phyloP scores from a whole-genome alignment of 1,140 invertebrate genomes.

The Ganaspis sp. region DNA sequence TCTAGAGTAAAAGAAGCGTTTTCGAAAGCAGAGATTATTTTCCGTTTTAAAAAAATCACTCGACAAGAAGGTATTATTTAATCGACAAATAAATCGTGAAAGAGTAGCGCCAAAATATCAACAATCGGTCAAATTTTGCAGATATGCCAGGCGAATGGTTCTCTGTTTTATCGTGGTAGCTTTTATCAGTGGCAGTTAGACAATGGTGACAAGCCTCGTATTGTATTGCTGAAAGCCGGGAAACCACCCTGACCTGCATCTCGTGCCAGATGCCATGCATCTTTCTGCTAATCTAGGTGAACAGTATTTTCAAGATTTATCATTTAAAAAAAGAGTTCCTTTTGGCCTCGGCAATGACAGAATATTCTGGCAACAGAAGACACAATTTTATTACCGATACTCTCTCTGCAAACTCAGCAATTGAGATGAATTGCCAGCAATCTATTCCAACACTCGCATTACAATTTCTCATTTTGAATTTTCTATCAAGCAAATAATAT shows the following conservation, averaged over 20 bases:
- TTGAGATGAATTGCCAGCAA: neutral
- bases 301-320: slow-evolving; percentile 23
- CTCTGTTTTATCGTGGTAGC: slow-evolving; percentile 10
- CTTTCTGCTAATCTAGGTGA: slow-evolving; percentile 7
- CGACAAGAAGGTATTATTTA: neutral
- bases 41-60: neutral
- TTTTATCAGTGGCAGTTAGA: slow-evolving; percentile 21
- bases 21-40: neutral
- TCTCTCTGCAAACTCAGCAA: slow-evolving; percentile 10
- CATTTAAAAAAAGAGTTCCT: neutral
- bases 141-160: neutral
- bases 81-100: neutral
- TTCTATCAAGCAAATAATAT: neutral
- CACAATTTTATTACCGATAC: slow-evolving; percentile 1
- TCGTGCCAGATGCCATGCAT: slow-evolving; percentile 28
- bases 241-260: slow-evolving; percentile 26
- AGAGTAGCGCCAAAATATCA: neutral
- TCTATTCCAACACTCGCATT: neutral
- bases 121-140: slow-evolving; percentile 12
- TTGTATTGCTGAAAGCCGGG: slow-evolving; percentile 26
- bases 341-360: neutral
- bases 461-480: neutral
- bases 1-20: neutral
- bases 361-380: neutral
- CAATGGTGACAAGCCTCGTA: slow-evolving; percentile 30